A percentile compares a stretch with the other conserved stretches of the same genome.
Conservation (phyloP, 2,797 vertebrate species). For the Rhynchotus rufescens region DNA sequence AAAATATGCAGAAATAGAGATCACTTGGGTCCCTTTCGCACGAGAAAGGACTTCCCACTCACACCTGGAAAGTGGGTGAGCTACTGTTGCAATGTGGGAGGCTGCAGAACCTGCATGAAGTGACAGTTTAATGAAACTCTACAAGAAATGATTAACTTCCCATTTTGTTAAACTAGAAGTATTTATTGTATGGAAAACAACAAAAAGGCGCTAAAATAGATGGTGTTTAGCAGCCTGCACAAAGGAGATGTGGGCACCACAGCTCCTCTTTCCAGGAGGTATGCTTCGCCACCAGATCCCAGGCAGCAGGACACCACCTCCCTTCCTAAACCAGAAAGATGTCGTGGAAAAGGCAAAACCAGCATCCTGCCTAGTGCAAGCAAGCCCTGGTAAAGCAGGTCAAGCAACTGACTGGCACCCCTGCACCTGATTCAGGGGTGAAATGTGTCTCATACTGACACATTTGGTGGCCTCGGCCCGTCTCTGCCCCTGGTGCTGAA, state of each 20-base stretch:
- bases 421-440: neutral
- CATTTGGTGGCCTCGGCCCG: neutral
- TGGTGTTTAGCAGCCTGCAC: constrained; percentile 5
- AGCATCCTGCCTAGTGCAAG: neutral
- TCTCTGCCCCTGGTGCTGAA: neutral
- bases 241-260: neutral
- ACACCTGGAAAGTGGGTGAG: constrained; percentile 27
- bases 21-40: neutral
- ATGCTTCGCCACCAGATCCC: neutral
- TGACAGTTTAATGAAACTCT: constrained; percentile 43
- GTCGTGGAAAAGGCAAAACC: neutral
- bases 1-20: constrained; percentile 19
- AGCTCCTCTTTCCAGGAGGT: constrained; percentile 5
- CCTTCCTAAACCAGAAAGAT: neutral
- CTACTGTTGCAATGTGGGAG: constrained; percentile 55
- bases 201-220: constrained; percentile 11
- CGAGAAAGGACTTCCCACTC: constrained; percentile 57
- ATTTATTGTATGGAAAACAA: constrained; percentile 25
- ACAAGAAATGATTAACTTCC: constrained; percentile 15
- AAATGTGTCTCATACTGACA: neutral
- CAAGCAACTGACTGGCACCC: neutral
- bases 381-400: neutral
- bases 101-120: constrained; percentile 34
- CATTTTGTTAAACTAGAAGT: constrained; percentile 29
- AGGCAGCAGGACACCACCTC: neutral